These are phyloP conservation scores for Phyllostomus hastatus DNA, from an alignment of 2,113 vertebrate genomes.

Conservation along the genomic window DNA sequence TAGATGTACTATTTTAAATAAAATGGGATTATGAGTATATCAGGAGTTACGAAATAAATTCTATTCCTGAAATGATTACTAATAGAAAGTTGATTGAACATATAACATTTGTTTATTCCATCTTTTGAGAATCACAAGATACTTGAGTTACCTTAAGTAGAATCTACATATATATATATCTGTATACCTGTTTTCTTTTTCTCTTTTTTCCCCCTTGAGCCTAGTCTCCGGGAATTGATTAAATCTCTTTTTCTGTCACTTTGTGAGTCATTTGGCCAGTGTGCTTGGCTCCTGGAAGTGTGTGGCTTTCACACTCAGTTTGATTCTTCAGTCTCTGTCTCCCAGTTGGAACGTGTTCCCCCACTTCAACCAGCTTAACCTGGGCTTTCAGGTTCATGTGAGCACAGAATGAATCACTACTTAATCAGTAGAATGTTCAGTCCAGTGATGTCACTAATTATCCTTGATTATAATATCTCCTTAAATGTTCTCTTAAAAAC, in stretches of 20 bases:
- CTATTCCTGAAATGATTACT: conserved; percentile 69
- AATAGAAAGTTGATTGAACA: conserved; percentile 74
- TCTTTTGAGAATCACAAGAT: conserved; percentile 70
- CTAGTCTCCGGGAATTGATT: conserved; percentile 50
- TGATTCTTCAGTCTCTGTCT: conserved; percentile 62
- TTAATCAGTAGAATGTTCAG: conserved; percentile 66
- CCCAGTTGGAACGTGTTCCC: conserved; percentile 50
- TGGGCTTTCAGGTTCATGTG: conserved; percentile 61
- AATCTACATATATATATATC: neutral
- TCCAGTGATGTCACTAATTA: conserved; percentile 58
- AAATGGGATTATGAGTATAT: neutral
- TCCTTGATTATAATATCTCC: conserved; percentile 36
- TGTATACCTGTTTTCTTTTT: neutral
- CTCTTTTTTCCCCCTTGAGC: conserved; percentile 30
- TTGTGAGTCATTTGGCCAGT: conserved; percentile 28
- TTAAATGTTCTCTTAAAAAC: conserved; percentile 33
- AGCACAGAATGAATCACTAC: conserved; percentile 63
- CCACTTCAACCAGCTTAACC: conserved; percentile 44
- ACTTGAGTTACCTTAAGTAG: conserved; percentile 50
- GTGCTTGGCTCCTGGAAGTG: conserved; percentile 1
- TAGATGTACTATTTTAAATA: conserved; percentile 9
- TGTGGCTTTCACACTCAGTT: conserved; percentile 13
- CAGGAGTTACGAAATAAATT: conserved; percentile 59
- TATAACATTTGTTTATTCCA: conserved; percentile 65
- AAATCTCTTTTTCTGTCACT: conserved; percentile 58